Base-by-base conservation (phyloP, 2,113 vertebrate species). In the Psilopsiagon aurifrons region DNA sequence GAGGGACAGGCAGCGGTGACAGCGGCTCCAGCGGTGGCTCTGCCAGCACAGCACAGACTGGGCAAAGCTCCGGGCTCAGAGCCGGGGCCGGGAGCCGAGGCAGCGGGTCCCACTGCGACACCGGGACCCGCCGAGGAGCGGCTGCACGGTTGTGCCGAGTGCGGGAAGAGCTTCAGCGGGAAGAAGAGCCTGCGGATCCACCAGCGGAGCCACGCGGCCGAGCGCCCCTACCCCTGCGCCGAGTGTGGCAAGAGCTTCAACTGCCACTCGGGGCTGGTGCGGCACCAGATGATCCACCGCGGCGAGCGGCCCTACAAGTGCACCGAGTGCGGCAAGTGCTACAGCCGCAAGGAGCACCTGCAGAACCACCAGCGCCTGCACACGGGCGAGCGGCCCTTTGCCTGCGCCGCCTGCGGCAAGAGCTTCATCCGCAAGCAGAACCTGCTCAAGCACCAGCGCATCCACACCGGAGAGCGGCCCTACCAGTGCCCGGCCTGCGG, bases 181-280 rank as follows among this genome's bases (percentile, higher is more conserved):
- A 86, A 95, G 92, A 97, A 96, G 14, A 96, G 94, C 76, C 62
- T 97, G 6, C 85, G 88, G 59, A 96, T 95, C 54, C 96, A 89
- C 73, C 96, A 91, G 86, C 87, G 90, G 8, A 77, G 78, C 67
- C 41, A 97, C 90, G 17, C 97, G 79, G 95, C 94, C 67, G 95
- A 97, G 98, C 41, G 95, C 70, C 94, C 98, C 55, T 96, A 95
- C 75, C 98, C 98, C 17, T 95, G 89, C 25, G 91, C 94, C 5
- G 98, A 98, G 80, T 98, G 98, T 17, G 98, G 98, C 33, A 98
- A 98, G 93, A 95, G 98, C 74, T 98, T 98, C 91, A 86, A 98
- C 24, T 98, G 98, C 16, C 98, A 98, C 68, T 98, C 98, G 12
- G 97, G 98, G 76, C 97, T 98, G 51, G 92, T 98, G 47, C 97